Conservation (phyloP, 30 jellyfish, hydroid and myxozoan species). For the Chironex yamaguchii region DNA sequence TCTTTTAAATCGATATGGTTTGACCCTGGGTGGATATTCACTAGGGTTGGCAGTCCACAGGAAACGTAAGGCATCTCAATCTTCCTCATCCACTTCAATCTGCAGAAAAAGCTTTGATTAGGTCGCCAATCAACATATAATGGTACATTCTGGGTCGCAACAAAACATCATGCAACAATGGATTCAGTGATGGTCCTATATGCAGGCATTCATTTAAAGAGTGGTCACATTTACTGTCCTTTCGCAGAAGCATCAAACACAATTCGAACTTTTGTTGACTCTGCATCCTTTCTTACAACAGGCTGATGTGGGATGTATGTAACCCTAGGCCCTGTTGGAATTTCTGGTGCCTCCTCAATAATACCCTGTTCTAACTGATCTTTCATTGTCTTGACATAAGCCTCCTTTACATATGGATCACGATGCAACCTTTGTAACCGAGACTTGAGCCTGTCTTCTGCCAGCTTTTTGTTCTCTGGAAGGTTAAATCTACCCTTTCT, state of each 20-base stretch:
- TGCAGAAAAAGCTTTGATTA: constrained; percentile 40
- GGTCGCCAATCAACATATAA: constrained; percentile 2
- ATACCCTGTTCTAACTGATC: constrained; percentile 26
- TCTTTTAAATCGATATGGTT: background rate
- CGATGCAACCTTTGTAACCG: constrained; percentile 13
- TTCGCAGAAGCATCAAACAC: constrained; percentile 48
- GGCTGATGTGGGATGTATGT: constrained; percentile 68
- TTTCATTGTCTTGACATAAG: constrained; percentile 48
- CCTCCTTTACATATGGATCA: constrained; percentile 9
- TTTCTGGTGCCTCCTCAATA: constrained; percentile 21
- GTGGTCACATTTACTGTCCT: background rate
- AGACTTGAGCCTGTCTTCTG: constrained; percentile 19
- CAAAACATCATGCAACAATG: constrained; percentile 44
- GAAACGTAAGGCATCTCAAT: constrained; percentile 52
- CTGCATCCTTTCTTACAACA: constrained; percentile 34
- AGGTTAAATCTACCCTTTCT: background rate
- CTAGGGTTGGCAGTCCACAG: constrained; percentile 30
- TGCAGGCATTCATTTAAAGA: constrained; percentile 66
- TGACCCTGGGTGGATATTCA: background rate
- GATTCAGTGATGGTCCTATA: constrained; percentile 48
- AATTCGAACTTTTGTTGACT: constrained; percentile 49
- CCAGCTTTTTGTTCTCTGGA: constrained; percentile 20
- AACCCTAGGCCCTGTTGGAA: background rate
- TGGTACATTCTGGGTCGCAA: constrained; percentile 31
- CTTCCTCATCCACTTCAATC: constrained; percentile 5